phyloP scores from a whole-genome alignment of 2,113 vertebrate species.

The Apteryx mantelli region DNA sequence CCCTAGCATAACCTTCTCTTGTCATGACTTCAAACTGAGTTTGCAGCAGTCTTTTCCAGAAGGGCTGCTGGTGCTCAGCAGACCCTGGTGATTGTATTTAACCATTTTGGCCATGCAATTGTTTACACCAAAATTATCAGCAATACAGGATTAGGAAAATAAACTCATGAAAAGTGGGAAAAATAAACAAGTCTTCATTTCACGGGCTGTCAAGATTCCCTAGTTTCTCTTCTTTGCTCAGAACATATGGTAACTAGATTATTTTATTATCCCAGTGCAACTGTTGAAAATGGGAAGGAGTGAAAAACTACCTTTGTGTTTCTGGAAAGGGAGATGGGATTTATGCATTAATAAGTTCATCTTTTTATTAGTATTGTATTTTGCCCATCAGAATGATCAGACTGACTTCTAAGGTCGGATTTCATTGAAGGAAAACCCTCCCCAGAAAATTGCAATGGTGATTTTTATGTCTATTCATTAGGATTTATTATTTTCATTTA shows the following conservation, averaged over 20 bases:
- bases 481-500: constrained; percentile 49
- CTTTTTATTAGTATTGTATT: constrained; percentile 36
- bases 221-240: constrained; percentile 16
- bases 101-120: background rate
- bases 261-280: constrained; percentile 42
- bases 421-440: background rate
- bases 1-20: background rate
- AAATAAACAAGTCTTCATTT: background rate
- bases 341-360: constrained; percentile 17
- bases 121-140: background rate
- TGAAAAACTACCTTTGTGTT: background rate
- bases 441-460: background rate
- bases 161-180: background rate
- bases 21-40: background rate
- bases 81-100: background rate
- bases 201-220: background rate
- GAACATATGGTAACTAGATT: background rate
- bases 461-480: constrained; percentile 19
- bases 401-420: background rate
- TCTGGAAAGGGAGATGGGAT: background rate
- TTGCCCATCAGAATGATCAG: background rate
- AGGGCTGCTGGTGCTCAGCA: background rate
- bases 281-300: background rate
- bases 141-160: constrained; percentile 9
- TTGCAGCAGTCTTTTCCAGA: background rate